Evolutionary conservation across 2,113 vertebrate species (phyloP), one percentile per base, ranked within the genome.

Genomic region (Galeopterus variegatus): DNA sequence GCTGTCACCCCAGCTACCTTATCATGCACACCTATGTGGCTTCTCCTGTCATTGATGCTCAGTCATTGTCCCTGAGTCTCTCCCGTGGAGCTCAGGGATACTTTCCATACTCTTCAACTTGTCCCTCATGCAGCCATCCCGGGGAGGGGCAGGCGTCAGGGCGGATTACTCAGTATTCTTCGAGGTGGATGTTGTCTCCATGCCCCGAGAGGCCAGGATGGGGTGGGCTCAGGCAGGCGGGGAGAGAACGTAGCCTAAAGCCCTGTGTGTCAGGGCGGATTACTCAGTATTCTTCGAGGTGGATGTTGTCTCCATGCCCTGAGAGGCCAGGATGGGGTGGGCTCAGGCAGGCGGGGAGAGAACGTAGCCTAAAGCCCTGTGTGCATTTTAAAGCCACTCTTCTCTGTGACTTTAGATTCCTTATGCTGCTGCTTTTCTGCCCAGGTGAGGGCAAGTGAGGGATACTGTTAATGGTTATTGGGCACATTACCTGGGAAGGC

Each of bases 91-190:
- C 92, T 33, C 19, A 8, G 13, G 54, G 41, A 12, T 52, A 24
- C 6, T 2, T 33, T 19, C 8, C 23, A 0, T 4, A 10, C 21
- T 18, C 9, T 0, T 8, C 18, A 3, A 10, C 5, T 3, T 9
- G 3, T 75, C 28, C 1, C 0, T 19, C 41, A 9, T 5, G 9
- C 9, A 11, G 62, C 8, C 0, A 14, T 28, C 80, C 19, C 8
- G 4, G 45, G 45, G 10, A 13, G 73, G 36, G 28, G 33, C 23
- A 72, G 23, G 15, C 50, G 0, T 33, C 45, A 41, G 7, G 50
- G 14, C 7, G 4, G 19, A 5, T 18, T 17, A 0, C 45, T 65
- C 2, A 0, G 45, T 24, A 9, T 5, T 10, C 69, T 75, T 33
- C 28, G 13, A 28, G 26, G 4, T 17, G 14, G 36, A 54, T 3